A percentile compares a stretch with the other conserved stretches of the same genome.
Conservation (phyloP, 92 coral and sea anemone species). For the Palythoa grandiflora region DNA sequence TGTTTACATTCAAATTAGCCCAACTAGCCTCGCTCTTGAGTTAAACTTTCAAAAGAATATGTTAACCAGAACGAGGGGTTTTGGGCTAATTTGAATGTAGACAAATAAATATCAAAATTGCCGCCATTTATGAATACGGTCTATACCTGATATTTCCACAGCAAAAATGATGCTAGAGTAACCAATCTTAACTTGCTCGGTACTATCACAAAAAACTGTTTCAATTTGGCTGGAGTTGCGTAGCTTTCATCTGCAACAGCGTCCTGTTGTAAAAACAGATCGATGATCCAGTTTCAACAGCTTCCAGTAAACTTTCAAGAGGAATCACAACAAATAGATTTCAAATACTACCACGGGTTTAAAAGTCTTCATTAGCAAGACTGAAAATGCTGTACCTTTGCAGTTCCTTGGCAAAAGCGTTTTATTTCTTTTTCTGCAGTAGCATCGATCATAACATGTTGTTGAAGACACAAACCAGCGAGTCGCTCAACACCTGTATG, state of each 20-base stretch:
- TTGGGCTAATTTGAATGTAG: no score
- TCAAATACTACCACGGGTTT: not conserved
- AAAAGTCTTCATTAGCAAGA: not conserved
- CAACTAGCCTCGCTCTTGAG: no score
- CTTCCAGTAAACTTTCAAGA: not conserved
- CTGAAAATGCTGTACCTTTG: not conserved
- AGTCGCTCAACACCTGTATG: slow-evolving; percentile 84
- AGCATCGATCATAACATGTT: slow-evolving; percentile 80
- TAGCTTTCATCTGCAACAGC: slow-evolving; percentile 34
- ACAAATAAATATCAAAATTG: no score
- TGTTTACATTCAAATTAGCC: no score
- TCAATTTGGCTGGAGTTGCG: slow-evolving; percentile 79
- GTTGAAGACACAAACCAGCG: slow-evolving; percentile 73
- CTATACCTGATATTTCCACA: slow-evolving; percentile 67
- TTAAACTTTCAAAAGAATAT: no score
- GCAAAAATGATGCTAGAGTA: slow-evolving; percentile 83
- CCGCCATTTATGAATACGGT: no score
- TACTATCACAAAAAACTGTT: slow-evolving; percentile 87
- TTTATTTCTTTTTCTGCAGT: slow-evolving; percentile 54
- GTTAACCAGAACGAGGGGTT: no score
- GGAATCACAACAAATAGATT: no score
- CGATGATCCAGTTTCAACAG: not conserved
- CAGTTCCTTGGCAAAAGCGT: not conserved
- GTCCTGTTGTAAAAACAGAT: slow-evolving; percentile 15
- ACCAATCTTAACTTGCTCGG: slow-evolving; percentile 95